Conservation (phyloP, 2,888 invertebrate species). For the Microdon myrmicae region DNA sequence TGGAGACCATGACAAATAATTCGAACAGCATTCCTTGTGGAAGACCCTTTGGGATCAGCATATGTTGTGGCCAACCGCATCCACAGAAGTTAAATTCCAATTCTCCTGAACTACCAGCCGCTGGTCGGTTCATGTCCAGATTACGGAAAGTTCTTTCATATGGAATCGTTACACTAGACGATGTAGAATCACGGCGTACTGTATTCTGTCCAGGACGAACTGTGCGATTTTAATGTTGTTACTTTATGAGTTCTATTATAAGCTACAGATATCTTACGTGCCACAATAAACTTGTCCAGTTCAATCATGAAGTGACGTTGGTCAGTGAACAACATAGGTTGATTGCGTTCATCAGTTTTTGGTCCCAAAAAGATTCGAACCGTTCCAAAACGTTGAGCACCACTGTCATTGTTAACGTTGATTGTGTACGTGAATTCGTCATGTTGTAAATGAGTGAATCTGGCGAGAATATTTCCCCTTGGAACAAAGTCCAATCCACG, state of each 20-base stretch:
- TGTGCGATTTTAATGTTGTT: too few species aligned
- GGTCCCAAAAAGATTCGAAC: slow-evolving; percentile 76
- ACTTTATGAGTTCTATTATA: too few species aligned
- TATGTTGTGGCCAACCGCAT: slow-evolving; percentile 88
- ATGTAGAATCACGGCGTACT: slow-evolving; percentile 73
- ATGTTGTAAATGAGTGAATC: slow-evolving; percentile 82
- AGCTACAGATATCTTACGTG: too few species aligned
- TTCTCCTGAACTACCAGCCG: slow-evolving; percentile 68
- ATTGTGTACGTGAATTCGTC: slow-evolving; percentile 76
- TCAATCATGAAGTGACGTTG: slow-evolving; percentile 75
- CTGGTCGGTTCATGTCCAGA: slow-evolving; percentile 72
- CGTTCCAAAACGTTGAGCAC: slow-evolving; percentile 70
- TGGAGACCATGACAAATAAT: slow-evolving; percentile 81
- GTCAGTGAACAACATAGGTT: slow-evolving; percentile 71
- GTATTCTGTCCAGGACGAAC: slow-evolving; percentile 77
- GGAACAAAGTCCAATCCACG: slow-evolving; percentile 86
- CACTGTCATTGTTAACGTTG: slow-evolving; percentile 71
- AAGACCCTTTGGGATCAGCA: slow-evolving; percentile 80
- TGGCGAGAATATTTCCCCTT: slow-evolving; percentile 76
- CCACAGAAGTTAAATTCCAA: slow-evolving; percentile 84
- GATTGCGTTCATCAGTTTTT: slow-evolving; percentile 74
- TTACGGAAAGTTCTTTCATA: slow-evolving; percentile 84
- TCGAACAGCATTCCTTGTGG: slow-evolving; percentile 74
- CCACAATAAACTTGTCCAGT: slow-evolving; percentile 74
- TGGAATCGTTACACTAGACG: slow-evolving; percentile 85